Conservation (phyloP, 2,113 vertebrate genomes). For the Microtus montanus region DNA sequence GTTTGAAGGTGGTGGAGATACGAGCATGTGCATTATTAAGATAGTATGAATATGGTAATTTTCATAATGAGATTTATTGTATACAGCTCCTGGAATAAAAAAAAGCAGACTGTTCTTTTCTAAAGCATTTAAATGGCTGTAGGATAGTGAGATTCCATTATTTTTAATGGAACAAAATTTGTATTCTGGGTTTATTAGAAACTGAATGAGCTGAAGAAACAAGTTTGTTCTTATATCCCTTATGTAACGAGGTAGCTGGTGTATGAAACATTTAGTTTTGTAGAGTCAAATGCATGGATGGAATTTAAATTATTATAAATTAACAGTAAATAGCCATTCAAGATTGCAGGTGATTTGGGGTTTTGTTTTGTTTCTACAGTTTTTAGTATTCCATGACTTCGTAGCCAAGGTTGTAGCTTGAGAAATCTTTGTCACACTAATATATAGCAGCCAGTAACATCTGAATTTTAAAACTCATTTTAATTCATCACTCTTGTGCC, state of each 20-base stretch:
- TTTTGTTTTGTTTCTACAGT: not conserved
- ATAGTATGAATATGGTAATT: constrained; percentile 74
- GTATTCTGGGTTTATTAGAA: constrained; percentile 66
- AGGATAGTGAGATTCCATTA: constrained; percentile 71
- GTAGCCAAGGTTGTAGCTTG: not conserved
- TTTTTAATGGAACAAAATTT: constrained; percentile 77
- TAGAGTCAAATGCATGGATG: constrained; percentile 4
- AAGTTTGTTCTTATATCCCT: constrained; percentile 64
- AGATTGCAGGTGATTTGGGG: not conserved
- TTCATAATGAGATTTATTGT: constrained; percentile 79
- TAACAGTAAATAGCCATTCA: constrained; percentile 52
- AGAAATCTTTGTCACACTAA: constrained; percentile 14
- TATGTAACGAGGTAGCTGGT: not conserved
- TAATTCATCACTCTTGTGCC: not conserved
- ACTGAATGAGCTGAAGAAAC: constrained; percentile 65
- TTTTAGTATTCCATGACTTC: constrained; percentile 35
- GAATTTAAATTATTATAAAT: constrained; percentile 68
- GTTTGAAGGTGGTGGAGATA: constrained; percentile 70
- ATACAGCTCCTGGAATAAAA: constrained; percentile 66
- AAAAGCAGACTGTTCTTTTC: constrained; percentile 25
- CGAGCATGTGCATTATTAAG: constrained; percentile 74
- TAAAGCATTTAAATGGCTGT: constrained; percentile 68
- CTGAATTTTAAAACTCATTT: constrained; percentile 5
- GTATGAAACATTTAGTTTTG: constrained; percentile 54
- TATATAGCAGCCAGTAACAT: not conserved